These are phyloP conservation scores for Tolypeutes matacus DNA, from an alignment of 2,797 vertebrate genomes.

Conservation along the genomic window DNA sequence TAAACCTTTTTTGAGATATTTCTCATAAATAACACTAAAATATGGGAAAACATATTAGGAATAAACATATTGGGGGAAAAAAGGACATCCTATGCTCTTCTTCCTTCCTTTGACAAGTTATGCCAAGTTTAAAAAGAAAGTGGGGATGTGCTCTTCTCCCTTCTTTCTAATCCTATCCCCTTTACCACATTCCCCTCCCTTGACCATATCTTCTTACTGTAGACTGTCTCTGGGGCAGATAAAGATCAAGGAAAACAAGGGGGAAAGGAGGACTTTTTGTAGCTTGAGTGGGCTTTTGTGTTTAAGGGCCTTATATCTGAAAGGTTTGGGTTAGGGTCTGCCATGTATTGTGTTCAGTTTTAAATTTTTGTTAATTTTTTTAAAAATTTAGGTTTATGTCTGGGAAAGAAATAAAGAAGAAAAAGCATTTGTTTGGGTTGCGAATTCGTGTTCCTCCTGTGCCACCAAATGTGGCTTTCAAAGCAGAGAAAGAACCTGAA, in stretches of 20 bases:
- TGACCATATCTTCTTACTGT: background rate
- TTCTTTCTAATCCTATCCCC: background rate
- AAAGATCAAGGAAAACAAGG: conserved; percentile 50
- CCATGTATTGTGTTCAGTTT: conserved; percentile 71
- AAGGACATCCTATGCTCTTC: background rate
- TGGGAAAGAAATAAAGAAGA: conserved; percentile 99
- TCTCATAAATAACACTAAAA: conserved; percentile 35
- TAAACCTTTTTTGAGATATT: conserved; percentile 43
- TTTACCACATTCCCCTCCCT: background rate
- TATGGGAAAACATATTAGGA: conserved; percentile 8
- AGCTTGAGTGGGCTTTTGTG: conserved; percentile 43
- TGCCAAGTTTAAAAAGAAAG: conserved; percentile 39
- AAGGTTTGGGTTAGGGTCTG: conserved; percentile 70
- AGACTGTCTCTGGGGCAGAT: background rate
- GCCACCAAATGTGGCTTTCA: conserved; percentile 93
- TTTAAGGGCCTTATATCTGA: conserved; percentile 50
- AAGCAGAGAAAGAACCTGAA: conserved; percentile 92
- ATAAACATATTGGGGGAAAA: background rate
- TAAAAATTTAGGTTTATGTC: conserved; percentile 95
- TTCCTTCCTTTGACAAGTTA: conserved; percentile 55
- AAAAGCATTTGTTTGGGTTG: conserved; percentile 98
- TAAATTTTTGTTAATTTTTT: conserved; percentile 77
- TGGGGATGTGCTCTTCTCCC: background rate
- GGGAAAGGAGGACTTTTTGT: conserved; percentile 25
- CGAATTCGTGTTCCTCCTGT: conserved; percentile 97